Evolutionary conservation across 2,113 vertebrate genomes (phyloP).

Genomic region (Grammomys dolichurus): DNA sequence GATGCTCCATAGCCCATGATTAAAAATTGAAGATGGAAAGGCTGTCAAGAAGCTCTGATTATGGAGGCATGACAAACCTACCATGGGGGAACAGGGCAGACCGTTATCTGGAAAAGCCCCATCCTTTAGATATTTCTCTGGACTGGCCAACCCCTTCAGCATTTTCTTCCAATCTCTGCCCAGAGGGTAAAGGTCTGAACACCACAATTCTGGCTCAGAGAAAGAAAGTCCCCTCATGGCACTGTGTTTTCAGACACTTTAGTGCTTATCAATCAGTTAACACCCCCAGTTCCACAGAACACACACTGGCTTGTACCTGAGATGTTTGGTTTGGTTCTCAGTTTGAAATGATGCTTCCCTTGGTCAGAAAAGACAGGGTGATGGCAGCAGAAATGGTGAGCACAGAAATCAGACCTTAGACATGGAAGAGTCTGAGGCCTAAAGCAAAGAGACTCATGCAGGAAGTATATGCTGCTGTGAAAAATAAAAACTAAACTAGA

Average conservation of each 20-base stretch:
- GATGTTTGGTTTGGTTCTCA: slow-evolving; percentile 4
- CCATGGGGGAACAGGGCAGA: neutral
- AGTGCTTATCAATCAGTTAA: neutral
- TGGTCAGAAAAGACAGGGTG: neutral
- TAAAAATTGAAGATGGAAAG: neutral
- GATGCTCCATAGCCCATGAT: neutral
- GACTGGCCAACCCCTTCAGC: neutral
- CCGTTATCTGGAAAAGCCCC: neutral
- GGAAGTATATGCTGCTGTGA: slow-evolving; percentile 33
- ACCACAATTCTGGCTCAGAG: neutral
- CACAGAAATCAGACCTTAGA: slow-evolving; percentile 22
- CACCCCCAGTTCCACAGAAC: neutral
- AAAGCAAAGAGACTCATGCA: neutral
- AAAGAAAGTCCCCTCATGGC: neutral
- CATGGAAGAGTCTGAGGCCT: slow-evolving; percentile 42
- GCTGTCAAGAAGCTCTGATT: neutral
- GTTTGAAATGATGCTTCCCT: slow-evolving; percentile 21
- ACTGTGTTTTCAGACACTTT: neutral
- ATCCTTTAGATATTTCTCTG: neutral
- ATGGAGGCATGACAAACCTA: neutral
- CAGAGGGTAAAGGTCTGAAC: neutral
- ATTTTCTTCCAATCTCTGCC: neutral
- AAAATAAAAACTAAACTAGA: neutral
- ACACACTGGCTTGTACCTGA: neutral
- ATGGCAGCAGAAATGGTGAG: neutral